Evolutionary conservation across 2,797 vertebrate genomes (phyloP), one percentile per base, ranked within the genome.

Genomic region (Myripristis murdjan): DNA sequence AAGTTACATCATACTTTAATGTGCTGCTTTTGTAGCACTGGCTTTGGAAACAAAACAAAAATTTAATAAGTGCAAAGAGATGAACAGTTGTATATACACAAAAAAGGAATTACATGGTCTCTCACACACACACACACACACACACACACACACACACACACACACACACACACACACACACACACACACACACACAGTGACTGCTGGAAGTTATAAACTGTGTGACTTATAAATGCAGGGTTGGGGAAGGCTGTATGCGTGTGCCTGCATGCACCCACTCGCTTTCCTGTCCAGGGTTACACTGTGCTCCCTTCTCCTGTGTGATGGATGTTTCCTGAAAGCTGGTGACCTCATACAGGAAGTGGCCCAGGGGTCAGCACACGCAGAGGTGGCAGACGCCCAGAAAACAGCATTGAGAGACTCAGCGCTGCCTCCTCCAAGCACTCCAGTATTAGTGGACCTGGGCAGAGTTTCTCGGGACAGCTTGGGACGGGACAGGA

Each of bases 321-420:
- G 77, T 91, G 91, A 94, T 88, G 81, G 90, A 91, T 92, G 89
- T 87, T 93, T 94, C 91, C 91, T 86, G 83, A 90, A 81, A 82
- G 64, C 53, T 55, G 63, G 77, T 95, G 92, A 94, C 89, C 89
- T 94, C 90, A 93, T 93, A 64, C 88, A 90, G 90, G 91, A 94
- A 91, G 85, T 88, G 85, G 84, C 86, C 79, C 65, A 56, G 70
- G 73, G 88, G 89, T 91, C 88, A 86, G 83, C 81, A 73, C 81
- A 85, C 60, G 64, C 73, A 46, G 79, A 73, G 77, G 74, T 84
- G 87, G 77, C 85, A 86, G 72, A 74, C 77, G 67, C 77, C 87
- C 86, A 91, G 66, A 87, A 79, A 88, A 67, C 22, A 71, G 48
- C 52, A 10, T 75, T 56, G 72, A 72, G 81, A 41, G 49, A 72